Evolutionary conservation across 2,113 vertebrate species (phyloP).

Genomic region (Uria aalge): DNA sequence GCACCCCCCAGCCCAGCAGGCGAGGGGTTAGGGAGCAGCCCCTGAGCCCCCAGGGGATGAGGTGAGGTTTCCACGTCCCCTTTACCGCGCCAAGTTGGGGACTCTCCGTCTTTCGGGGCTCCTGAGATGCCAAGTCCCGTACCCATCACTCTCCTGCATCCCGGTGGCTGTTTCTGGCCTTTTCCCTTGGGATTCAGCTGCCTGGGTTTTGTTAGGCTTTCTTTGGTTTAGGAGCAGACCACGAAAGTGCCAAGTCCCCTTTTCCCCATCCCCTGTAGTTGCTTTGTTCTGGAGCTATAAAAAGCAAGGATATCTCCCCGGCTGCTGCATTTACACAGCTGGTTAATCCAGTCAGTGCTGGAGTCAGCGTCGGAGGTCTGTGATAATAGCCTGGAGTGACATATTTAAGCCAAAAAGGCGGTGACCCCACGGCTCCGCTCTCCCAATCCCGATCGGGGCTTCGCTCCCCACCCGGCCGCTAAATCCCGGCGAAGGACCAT

Average conservation of each 20-base stretch:
- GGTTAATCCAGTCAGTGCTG: neutral
- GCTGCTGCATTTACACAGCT: neutral
- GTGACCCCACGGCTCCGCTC: fast-evolving
- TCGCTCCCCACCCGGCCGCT: neutral
- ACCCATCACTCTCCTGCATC: neutral
- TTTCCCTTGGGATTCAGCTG: neutral
- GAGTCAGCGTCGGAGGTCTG: neutral
- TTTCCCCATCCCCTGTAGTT: neutral
- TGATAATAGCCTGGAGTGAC: neutral
- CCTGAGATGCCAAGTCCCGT: neutral
- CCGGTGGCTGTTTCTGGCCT: neutral
- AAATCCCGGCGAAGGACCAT: fast-evolving
- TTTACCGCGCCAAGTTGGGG: fast-evolving
- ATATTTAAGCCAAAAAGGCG: neutral
- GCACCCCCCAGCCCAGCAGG: too few species aligned
- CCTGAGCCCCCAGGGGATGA: neutral
- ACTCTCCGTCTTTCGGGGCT: neutral
- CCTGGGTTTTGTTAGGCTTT: neutral
- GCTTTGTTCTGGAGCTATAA: neutral
- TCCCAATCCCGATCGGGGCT: neutral
- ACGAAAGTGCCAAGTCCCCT: neutral
- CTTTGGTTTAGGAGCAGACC: neutral
- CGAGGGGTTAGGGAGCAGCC: neutral
- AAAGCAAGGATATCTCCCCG: neutral
- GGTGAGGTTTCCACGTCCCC: neutral